Conservation (phyloP, 2,113 vertebrate species). For the Channa maculata region DNA sequence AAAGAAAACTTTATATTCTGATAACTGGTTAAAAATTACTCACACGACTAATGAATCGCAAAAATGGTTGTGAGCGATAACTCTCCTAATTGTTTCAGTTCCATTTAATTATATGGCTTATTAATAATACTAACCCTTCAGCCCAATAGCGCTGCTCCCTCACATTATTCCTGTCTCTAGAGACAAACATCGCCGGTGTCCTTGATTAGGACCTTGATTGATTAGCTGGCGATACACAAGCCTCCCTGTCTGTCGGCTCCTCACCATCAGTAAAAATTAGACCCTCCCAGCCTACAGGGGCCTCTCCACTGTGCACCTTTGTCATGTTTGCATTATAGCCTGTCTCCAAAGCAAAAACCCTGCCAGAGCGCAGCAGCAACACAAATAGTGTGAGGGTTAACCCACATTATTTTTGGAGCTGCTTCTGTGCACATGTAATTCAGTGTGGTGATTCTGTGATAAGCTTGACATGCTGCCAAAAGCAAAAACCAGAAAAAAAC, state of each 20-base stretch:
- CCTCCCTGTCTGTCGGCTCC: background rate
- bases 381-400: background rate
- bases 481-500: too few relatives aligned
- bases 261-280: conserved; percentile 3
- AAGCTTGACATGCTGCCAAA: too few relatives aligned
- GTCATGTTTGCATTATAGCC: conserved; percentile 35
- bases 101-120: conserved; percentile 6
- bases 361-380: background rate
- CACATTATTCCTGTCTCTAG: background rate
- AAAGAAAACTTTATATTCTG: too few relatives aligned
- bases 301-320: conserved; percentile 2
- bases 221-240: conserved; percentile 30
- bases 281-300: conserved; percentile 12
- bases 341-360: background rate
- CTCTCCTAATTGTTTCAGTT: background rate
- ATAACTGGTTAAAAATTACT: background rate
- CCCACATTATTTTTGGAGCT: background rate
- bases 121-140: conserved; percentile 12
- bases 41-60: background rate
- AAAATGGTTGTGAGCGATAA: background rate
- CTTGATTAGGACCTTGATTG: conserved; percentile 38
- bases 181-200: conserved; percentile 9
- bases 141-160: background rate
- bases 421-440: background rate
- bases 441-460: too few relatives aligned